These are phyloP conservation scores for Oreochromis aureus DNA, from an alignment of 2,113 vertebrate genomes.

Conservation along the genomic window DNA sequence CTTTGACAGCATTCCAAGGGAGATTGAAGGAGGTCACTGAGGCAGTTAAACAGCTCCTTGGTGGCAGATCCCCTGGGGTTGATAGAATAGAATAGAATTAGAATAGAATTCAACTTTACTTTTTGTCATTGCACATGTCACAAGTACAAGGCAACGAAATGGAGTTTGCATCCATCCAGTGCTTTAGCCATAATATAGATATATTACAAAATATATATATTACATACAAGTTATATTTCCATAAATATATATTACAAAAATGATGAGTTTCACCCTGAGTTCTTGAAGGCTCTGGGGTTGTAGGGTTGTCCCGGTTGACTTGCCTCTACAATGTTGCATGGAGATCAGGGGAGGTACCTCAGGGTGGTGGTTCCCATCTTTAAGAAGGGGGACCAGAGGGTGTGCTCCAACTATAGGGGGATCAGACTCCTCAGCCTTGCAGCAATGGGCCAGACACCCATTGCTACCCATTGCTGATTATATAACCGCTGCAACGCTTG, in stretches of 20 bases:
- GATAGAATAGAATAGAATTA: not conserved
- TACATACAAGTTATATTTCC: not conserved
- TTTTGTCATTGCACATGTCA: not conserved
- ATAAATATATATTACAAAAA: not conserved
- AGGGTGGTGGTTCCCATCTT: not conserved
- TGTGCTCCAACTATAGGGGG: not conserved
- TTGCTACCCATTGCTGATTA: not conserved
- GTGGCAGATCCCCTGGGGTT: not conserved
- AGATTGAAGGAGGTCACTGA: not conserved
- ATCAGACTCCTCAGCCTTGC: not conserved
- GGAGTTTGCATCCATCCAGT: not conserved
- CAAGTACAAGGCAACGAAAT: not conserved
- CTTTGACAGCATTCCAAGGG: not conserved
- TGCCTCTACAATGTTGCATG: not conserved
- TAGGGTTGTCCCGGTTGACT: not conserved
- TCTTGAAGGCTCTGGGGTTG: not conserved
- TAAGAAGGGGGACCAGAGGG: not conserved
- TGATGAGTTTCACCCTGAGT: not conserved
- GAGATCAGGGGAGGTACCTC: not conserved
- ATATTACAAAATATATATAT: not conserved
- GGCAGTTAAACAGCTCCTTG: not conserved
- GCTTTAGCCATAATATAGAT: not conserved
- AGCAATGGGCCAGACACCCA: not conserved
- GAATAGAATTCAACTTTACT: not conserved
- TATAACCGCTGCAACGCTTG: not conserved